Evolutionary conservation across 53 echinoderm and acorn worm species (phyloP).

Genomic region (Antedon mediterranea): DNA sequence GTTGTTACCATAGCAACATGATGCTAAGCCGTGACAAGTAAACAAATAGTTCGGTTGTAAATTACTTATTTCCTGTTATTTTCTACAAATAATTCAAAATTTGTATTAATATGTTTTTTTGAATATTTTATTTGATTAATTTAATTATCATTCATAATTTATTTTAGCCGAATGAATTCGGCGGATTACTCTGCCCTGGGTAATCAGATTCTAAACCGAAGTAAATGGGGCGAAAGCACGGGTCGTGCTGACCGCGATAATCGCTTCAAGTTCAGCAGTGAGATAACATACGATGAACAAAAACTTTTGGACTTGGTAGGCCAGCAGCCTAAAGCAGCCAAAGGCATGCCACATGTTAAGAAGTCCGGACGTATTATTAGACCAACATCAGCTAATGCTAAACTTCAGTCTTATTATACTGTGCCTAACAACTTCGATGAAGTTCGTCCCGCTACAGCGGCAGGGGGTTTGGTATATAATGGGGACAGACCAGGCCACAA

Average conservation of each 20-base stretch:
- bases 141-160: neutral
- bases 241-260: neutral
- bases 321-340: neutral
- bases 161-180: neutral
- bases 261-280: neutral
- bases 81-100: neutral
- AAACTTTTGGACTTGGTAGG: conserved; percentile 5
- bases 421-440: conserved; percentile 39
- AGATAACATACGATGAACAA: neutral
- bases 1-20: neutral
- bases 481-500: neutral
- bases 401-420: conserved; percentile 44
- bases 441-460: conserved; percentile 77
- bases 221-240: neutral
- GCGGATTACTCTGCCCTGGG: neutral
- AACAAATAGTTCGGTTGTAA: neutral
- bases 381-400: conserved; percentile 71
- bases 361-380: conserved; percentile 65
- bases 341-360: conserved; percentile 45
- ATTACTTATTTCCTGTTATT: neutral
- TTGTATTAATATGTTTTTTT: neutral
- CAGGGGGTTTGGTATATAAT: conserved; percentile 19
- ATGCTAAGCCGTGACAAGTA: neutral
- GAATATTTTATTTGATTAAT: neutral
- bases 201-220: neutral